Percentiles rank a stretch among this genome's conserved stretches.
Evolutionary conservation across 2,888 invertebrate genomes (phyloP).

Genomic region (Cerastis rubricosa): DNA sequence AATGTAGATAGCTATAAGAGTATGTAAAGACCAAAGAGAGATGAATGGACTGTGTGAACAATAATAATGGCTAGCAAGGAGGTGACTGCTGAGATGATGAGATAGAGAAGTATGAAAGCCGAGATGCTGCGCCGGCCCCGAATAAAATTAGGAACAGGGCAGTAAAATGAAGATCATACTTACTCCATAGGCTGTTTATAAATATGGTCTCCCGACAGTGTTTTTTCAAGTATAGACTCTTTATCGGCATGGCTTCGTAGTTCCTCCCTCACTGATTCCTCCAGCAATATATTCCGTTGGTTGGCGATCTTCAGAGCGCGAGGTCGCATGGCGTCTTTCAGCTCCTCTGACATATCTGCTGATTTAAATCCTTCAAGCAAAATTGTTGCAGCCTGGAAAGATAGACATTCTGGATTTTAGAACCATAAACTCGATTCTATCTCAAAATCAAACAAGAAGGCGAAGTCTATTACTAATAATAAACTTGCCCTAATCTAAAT

Average conservation of each 20-base stretch:
- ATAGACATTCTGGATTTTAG: neutral
- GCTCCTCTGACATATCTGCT: conserved; percentile 73
- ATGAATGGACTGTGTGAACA: too few relatives aligned
- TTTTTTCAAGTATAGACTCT: conserved; percentile 75
- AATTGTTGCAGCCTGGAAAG: conserved; percentile 84
- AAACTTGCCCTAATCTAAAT: neutral
- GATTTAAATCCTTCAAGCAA: conserved; percentile 85
- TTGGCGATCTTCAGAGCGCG: conserved; percentile 80
- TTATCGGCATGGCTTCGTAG: conserved; percentile 70
- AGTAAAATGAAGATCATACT: conserved; percentile 65
- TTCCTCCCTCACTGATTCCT: conserved; percentile 64
- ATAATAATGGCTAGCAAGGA: neutral
- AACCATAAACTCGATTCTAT: neutral
- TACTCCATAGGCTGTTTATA: conserved; percentile 85
- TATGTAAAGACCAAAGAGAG: too few relatives aligned
- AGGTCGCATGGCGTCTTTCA: conserved; percentile 79
- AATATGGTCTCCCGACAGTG: conserved; percentile 79
- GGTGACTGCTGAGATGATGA: neutral
- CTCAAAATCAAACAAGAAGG: neutral
- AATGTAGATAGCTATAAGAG: too few relatives aligned
- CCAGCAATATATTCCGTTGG: conserved; percentile 75
- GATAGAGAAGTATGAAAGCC: neutral
- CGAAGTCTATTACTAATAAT: neutral
- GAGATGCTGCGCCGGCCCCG: neutral
- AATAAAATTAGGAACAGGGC: neutral